Base-by-base conservation (phyloP, 2,888 invertebrate genomes). In the Parnassius smintheus region DNA sequence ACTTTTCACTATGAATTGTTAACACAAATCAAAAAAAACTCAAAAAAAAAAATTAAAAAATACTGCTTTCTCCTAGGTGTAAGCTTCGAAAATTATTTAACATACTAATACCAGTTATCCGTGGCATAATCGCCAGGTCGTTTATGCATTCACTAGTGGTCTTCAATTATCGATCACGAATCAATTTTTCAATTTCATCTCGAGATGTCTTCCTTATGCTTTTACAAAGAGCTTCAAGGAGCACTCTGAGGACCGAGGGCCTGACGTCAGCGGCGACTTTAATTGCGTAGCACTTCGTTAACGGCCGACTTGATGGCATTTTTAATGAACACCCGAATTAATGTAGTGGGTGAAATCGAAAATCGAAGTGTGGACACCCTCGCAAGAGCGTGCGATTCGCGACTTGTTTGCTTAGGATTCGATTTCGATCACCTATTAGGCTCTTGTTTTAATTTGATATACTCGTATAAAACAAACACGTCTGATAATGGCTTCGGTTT, bases 211-310 rank as follows among this genome's bases (percentile, higher is more conserved):
- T 85, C 71, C 75, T 68, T 75, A 77, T 85, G 71, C 75, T 68
- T 75, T 76, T 76, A 79, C 77, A 79, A 79, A 75, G 74, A 81
- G 81, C 70, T 79, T 88, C 75, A 78, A 88, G 86, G 72, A 80
- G 74, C 78, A 70, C 81, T 80, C 68, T 70, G 73, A 66, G 70
- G 74, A 70, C 70, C 71, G 72, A 79, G 86, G 84, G 84, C 79
- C 81, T 86, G 87, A 88, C 90, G 88, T 89, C 90, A 91, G 88
- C 88, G 87, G 85, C 86, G 87, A 87, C 88, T 89, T 86, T 91
- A 91, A 91, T 91, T 91, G 91, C 85, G 76, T 82, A 88, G 86
- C 91, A 91, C 91, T 91, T 91, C 91, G 91, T 91, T 91, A 91
- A 87, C 88, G 82, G 84, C 70, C 82, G 85, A 82, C 83, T 86